Evolutionary conservation across 2,888 invertebrate genomes (phyloP), one percentile per base, ranked within the genome.

Genomic region (Ypsolopha scabrella): DNA sequence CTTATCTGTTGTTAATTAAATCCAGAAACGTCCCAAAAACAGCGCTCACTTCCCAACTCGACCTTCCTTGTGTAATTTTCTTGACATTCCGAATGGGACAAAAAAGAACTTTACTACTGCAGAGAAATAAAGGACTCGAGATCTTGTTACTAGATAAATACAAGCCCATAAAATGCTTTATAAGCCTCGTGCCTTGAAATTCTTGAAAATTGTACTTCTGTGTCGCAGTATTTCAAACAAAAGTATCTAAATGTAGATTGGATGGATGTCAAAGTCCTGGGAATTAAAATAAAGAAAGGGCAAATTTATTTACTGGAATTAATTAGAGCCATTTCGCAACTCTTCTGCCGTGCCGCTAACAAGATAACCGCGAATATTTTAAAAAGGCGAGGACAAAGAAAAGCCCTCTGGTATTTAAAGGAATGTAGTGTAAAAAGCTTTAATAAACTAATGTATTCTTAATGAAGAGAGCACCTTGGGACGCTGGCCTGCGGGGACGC

Each of bases 361-460:
- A 48, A 36, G 38, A 48, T n/a, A 37, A 48, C 24, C 14, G 38
- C 37, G 46, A 46, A 9, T 7, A 33, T 33, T 38, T 48, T 38
- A 48, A 38, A 38, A 37, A 37, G 24, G 48, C 14, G 14, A 37
- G 38, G 14, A 39, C 37, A 37, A 48, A 48, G 24, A 37, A 48
- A 37, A 8, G 10, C 48, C 48, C 24, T 46, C 38, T 14, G 39
- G 39, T 35, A 46, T 11, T 37, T 48, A 48, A 48, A 36, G 14
- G 38, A 47, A 41, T 24, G 35, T 53, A 41, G 51, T 47, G 51
- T 52, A 55, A 64, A 67, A 65, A 67, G 63, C 58, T 63, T 60
- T 67, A 70, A 71, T 67, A 61, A 67, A 68, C 60, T 61, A 65
- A 71, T 70, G 68, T 68, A 66, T 70, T 68, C 65, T 66, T 70